Conservation (phyloP, 1,140 invertebrate species). For the Argopecten irradians region DNA sequence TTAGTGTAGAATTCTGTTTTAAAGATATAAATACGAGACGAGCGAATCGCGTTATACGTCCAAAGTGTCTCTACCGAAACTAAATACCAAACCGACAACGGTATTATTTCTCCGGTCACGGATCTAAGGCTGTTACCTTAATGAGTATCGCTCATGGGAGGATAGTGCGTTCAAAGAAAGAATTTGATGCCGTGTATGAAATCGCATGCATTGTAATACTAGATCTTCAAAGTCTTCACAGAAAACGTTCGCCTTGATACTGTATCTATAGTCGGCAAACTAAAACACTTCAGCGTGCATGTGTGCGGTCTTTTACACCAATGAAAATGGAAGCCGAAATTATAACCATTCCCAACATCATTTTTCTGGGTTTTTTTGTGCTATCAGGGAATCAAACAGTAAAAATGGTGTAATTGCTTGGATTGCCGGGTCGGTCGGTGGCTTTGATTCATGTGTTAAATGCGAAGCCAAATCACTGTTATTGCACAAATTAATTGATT, state of each 20-base stretch:
- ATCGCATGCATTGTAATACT: conserved; percentile 10
- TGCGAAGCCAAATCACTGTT: conserved; percentile 24
- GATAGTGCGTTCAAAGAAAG: neutral
- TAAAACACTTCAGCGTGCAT: neutral
- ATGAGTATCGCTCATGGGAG: neutral
- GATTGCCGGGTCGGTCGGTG: neutral
- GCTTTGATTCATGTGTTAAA: conserved; percentile 28
- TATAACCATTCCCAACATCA: neutral
- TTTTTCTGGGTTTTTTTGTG: neutral
- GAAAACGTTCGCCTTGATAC: neutral
- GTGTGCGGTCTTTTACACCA: neutral
- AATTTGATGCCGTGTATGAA: conserved; percentile 10
- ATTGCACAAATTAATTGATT: conserved; percentile 36
- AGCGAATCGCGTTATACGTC: neutral
- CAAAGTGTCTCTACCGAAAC: neutral
- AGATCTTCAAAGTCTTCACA: conserved; percentile 22
- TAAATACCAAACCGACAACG: neutral
- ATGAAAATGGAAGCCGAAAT: conserved; percentile 21
- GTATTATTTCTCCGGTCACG: neutral
- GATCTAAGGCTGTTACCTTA: neutral
- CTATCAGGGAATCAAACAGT: neutral
- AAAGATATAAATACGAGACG: neutral
- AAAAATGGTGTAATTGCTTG: conserved; percentile 22
- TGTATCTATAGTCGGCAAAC: neutral
- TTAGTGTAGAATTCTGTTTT: neutral